Percentiles rank a stretch among this genome's conserved stretches.
Evolutionary conservation across 2,888 invertebrate genomes (phyloP).

Genomic region (Thumatha senex): DNA sequence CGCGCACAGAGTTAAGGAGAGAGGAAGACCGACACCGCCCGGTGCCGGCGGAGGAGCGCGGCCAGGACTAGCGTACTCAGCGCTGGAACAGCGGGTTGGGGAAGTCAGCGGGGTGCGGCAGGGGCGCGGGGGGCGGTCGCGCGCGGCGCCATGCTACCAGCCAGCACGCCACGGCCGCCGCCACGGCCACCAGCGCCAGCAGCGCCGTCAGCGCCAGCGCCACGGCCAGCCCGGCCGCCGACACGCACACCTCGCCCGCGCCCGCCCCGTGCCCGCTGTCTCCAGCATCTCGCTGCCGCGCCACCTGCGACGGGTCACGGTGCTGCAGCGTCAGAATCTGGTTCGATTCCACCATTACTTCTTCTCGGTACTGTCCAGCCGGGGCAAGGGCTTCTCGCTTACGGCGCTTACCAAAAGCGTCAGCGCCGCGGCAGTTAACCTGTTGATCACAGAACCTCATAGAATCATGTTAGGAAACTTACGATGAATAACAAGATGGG

Average conservation of each 20-base stretch:
- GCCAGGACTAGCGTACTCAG: slow-evolving; percentile 72
- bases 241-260: slow-evolving; percentile 94
- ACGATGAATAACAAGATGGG: no score
- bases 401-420: slow-evolving; percentile 93
- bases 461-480: not conserved
- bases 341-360: slow-evolving; percentile 96
- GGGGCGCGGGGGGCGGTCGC: slow-evolving; percentile 93
- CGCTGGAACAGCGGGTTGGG: slow-evolving; percentile 94
- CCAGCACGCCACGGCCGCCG: slow-evolving; percentile 97
- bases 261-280: slow-evolving; percentile 72
- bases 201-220: slow-evolving; percentile 96
- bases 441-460: slow-evolving; percentile 43
- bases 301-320: slow-evolving; percentile 89
- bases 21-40: slow-evolving; percentile 79
- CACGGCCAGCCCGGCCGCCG: slow-evolving; percentile 96
- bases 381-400: slow-evolving; percentile 85
- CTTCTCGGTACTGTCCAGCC: slow-evolving; percentile 94
- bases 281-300: slow-evolving; percentile 91
- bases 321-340: slow-evolving; percentile 95
- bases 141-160: slow-evolving; percentile 95
- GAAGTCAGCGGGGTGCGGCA: slow-evolving; percentile 97
- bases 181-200: slow-evolving; percentile 95
- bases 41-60: slow-evolving; percentile 81
- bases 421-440: slow-evolving; percentile 96
- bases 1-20: slow-evolving; percentile 72